Evolutionary conservation across 2,888 invertebrate genomes (phyloP).

Genomic region (Melanargia galathea): DNA sequence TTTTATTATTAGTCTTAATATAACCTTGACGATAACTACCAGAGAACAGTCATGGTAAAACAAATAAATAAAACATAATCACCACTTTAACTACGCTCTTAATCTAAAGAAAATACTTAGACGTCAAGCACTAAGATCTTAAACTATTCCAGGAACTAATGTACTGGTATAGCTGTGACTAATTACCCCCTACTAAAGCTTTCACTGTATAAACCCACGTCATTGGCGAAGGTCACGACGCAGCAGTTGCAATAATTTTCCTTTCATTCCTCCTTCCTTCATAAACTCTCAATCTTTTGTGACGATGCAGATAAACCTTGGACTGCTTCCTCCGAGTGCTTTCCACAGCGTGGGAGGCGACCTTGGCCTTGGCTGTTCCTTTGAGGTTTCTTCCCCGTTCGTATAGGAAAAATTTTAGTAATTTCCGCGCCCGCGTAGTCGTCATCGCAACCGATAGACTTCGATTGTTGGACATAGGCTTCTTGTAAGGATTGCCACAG

Average conservation of each 20-base stretch:
- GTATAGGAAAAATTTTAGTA: neutral
- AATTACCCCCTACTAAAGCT: slow-evolving; percentile 11
- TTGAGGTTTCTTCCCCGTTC: slow-evolving; percentile 4
- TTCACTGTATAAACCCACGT: slow-evolving; percentile 17
- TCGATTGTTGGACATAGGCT: no score
- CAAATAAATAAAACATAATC: neutral
- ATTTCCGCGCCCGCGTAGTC: no score
- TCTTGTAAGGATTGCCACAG: no score
- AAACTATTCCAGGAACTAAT: neutral
- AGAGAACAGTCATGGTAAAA: neutral
- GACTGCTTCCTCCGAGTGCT: slow-evolving; percentile 58
- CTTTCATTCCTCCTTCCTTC: slow-evolving; percentile 41
- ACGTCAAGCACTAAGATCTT: neutral
- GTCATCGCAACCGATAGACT: no score
- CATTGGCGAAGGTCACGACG: slow-evolving; percentile 27
- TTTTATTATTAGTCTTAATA: no score
- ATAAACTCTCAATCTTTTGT: slow-evolving; percentile 51
- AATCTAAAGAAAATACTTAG: neutral
- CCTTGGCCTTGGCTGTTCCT: slow-evolving; percentile 56
- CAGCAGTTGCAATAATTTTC: slow-evolving; percentile 33
- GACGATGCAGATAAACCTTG: slow-evolving; percentile 59
- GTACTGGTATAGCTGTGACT: neutral
- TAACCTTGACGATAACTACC: no score
- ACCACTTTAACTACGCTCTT: neutral
- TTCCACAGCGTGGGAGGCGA: slow-evolving; percentile 54